Conservation (phyloP, 2,797 vertebrate species). For the Thalassophryne amazonica region DNA sequence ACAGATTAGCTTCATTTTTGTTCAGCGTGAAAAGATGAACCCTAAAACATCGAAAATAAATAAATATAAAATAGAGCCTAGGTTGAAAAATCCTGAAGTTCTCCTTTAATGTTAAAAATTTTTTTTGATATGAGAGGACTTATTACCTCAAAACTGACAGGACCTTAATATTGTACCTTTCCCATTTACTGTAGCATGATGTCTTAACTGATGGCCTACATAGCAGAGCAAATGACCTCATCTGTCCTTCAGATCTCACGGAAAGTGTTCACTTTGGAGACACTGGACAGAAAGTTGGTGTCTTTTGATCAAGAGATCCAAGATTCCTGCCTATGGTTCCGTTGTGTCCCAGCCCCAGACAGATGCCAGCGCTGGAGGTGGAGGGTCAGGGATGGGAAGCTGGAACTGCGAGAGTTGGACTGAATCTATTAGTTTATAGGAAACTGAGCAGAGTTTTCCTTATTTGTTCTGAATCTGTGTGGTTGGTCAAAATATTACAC, state of each 20-base stretch:
- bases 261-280: constrained; percentile 88
- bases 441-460: neutral
- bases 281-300: constrained; percentile 85
- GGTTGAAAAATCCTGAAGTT: too few relatives aligned
- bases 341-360: constrained; percentile 87
- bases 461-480: neutral
- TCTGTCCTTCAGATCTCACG: constrained; percentile 77
- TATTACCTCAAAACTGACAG: too few relatives aligned
- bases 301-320: constrained; percentile 83
- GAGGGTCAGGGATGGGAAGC: constrained; percentile 85
- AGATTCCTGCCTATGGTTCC: constrained; percentile 85
- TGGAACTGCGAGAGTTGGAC: constrained; percentile 75
- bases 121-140: too few relatives aligned
- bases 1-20: too few relatives aligned
- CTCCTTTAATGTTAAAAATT: too few relatives aligned
- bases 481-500: neutral
- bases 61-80: too few relatives aligned
- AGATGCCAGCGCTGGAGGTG: constrained; percentile 85
- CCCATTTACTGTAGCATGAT: too few relatives aligned
- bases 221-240: neutral
- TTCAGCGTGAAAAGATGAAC: too few relatives aligned
- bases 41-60: too few relatives aligned
- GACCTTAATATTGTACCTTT: too few relatives aligned
- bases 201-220: too few relatives aligned
- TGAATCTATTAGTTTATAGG: constrained; percentile 4